phyloP scores from a whole-genome alignment of 2,113 vertebrate species.

The Odocoileus hemionus region DNA sequence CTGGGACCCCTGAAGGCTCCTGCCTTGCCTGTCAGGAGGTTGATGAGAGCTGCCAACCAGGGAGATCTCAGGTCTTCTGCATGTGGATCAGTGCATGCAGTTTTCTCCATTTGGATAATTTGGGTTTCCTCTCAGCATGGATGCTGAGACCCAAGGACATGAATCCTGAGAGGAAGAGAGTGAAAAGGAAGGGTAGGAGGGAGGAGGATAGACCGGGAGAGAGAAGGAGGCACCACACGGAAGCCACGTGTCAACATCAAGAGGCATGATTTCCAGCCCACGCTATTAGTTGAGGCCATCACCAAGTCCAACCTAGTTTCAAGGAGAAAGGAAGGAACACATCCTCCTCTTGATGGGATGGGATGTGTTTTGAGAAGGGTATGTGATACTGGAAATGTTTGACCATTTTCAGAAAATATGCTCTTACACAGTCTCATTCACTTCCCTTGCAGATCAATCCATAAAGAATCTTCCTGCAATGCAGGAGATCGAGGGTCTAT shows the following conservation, averaged over 20 bases:
- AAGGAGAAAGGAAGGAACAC: not conserved
- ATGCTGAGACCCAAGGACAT: not conserved
- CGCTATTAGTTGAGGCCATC: not conserved
- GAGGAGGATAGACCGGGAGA: accelerated
- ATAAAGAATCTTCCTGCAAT: not conserved
- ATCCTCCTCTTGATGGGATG: not conserved
- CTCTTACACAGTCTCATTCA: not conserved
- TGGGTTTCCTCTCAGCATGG: not conserved
- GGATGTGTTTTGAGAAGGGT: not conserved
- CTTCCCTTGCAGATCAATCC: not conserved
- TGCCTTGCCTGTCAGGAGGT: not conserved
- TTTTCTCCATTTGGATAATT: not conserved
- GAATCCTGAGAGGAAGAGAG: not conserved
- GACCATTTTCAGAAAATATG: not conserved
- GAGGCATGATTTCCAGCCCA: not conserved
- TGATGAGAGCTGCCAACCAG: not conserved
- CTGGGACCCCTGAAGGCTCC: not conserved
- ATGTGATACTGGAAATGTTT: not conserved
- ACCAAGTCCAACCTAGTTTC: not conserved
- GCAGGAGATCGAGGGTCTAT: not conserved
- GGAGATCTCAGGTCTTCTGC: not conserved
- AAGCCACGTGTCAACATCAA: not conserved
- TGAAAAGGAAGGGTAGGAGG: not conserved
- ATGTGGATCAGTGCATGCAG: not conserved
- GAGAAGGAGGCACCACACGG: not conserved